These are phyloP conservation scores for Melanargia galathea DNA, from an alignment of 2,888 invertebrate species.

Conservation along the genomic window DNA sequence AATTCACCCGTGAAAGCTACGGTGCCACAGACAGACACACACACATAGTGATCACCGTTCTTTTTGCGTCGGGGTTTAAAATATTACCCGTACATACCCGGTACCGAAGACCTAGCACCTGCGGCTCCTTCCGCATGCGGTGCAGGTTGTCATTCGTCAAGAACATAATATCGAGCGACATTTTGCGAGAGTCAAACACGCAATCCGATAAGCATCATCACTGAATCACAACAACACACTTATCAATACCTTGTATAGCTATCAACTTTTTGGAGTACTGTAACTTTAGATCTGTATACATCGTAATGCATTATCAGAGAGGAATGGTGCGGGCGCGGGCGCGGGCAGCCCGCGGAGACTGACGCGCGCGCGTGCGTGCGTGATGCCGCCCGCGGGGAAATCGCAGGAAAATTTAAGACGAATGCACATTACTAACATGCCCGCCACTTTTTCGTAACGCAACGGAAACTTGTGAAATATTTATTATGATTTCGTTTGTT, in stretches of 20 bases:
- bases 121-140: conserved; percentile 75
- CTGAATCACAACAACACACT: conserved; percentile 47
- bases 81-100: no score
- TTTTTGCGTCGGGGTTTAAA: no score
- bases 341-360: conserved; percentile 61
- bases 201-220: conserved; percentile 54
- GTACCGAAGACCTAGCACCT: conserved; percentile 73
- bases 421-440: conserved; percentile 54
- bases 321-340: conserved; percentile 51
- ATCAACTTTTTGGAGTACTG: neutral
- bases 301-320: conserved; percentile 77
- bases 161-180: conserved; percentile 81
- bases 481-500: neutral
- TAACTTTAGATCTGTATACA: conserved; percentile 44
- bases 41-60: no score
- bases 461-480: conserved; percentile 1
- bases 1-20: no score
- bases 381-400: conserved; percentile 60
- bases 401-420: conserved; percentile 66
- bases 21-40: no score
- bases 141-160: conserved; percentile 79
- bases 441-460: conserved; percentile 40
- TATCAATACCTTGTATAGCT: no score
- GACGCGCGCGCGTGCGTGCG: conserved; percentile 49
- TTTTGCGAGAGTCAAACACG: conserved; percentile 48